These are phyloP conservation scores for Leptarthrus brevirostris DNA, from an alignment of 2,888 invertebrate species.

Conservation along the genomic window DNA sequence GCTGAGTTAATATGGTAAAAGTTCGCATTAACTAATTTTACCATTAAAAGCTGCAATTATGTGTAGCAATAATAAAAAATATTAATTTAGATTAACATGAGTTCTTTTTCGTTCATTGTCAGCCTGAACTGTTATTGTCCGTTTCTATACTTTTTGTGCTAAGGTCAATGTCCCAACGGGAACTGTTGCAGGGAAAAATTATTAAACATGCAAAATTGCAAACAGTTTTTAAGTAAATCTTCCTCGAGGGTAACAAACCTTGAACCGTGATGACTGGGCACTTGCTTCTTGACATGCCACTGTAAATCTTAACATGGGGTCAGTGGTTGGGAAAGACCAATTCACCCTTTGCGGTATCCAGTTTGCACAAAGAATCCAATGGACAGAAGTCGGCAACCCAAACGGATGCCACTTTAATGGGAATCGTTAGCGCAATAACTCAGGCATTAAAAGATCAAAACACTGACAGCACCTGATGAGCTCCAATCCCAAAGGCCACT, in stretches of 20 bases:
- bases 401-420: slow-evolving; percentile 42
- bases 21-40: too few relatives aligned
- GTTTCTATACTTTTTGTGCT: too few relatives aligned
- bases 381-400: neutral
- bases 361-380: neutral
- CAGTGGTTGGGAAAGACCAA: slow-evolving; percentile 8
- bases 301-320: neutral
- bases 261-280: slow-evolving; percentile 11
- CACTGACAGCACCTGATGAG: neutral
- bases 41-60: too few relatives aligned
- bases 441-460: slow-evolving; percentile 43
- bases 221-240: slow-evolving; percentile 4
- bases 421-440: slow-evolving; percentile 36
- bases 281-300: neutral
- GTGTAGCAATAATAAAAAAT: too few relatives aligned
- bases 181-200: too few relatives aligned
- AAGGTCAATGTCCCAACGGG: too few relatives aligned
- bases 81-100: too few relatives aligned
- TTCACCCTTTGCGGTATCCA: neutral
- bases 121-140: too few relatives aligned
- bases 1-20: too few relatives aligned
- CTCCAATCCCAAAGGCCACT: slow-evolving; percentile 12
- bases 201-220: slow-evolving; percentile 1
- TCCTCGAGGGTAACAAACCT: slow-evolving; percentile 29
- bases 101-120: too few relatives aligned